A percentile compares a stretch with the other conserved stretches of the same genome.
These are phyloP conservation scores for Pachycephala philippinensis DNA, from an alignment of 2,113 vertebrate species.

Conservation along the genomic window DNA sequence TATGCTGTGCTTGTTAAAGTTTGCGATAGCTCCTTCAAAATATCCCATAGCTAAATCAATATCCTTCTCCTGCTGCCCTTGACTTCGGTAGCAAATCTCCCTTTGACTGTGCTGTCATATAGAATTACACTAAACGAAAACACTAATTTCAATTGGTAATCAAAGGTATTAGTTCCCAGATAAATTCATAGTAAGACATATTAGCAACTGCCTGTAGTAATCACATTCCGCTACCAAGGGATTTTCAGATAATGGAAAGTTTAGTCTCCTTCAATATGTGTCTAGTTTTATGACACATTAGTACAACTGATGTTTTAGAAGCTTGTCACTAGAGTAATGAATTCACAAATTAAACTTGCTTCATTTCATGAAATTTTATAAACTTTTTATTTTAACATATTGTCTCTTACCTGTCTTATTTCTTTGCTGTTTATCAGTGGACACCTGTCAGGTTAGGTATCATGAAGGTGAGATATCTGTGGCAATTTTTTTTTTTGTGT, in stretches of 20 bases:
- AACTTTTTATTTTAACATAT: conserved; percentile 45
- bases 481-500: background rate
- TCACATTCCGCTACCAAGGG: conserved; percentile 36
- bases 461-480: background rate
- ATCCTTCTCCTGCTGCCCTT: background rate
- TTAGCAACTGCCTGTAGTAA: conserved; percentile 61
- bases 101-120: background rate
- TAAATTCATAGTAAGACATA: conserved; percentile 24
- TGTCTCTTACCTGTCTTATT: background rate
- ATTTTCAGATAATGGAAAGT: conserved; percentile 61
- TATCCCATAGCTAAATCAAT: background rate
- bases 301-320: conserved; percentile 52
- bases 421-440: background rate
- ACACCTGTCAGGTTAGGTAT: background rate
- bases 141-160: conserved; percentile 48
- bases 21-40: background rate
- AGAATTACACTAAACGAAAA: background rate
- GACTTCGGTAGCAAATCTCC: background rate
- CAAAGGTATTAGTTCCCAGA: conserved; percentile 24
- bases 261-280: conserved; percentile 65
- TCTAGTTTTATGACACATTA: conserved; percentile 60
- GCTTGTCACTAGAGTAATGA: conserved; percentile 50
- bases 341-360: conserved; percentile 60
- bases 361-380: conserved; percentile 1
- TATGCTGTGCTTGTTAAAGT: background rate